These are phyloP conservation scores for Diplosoma virens DNA, from an alignment of 23 tunicate genomes.

Conservation along the genomic window DNA sequence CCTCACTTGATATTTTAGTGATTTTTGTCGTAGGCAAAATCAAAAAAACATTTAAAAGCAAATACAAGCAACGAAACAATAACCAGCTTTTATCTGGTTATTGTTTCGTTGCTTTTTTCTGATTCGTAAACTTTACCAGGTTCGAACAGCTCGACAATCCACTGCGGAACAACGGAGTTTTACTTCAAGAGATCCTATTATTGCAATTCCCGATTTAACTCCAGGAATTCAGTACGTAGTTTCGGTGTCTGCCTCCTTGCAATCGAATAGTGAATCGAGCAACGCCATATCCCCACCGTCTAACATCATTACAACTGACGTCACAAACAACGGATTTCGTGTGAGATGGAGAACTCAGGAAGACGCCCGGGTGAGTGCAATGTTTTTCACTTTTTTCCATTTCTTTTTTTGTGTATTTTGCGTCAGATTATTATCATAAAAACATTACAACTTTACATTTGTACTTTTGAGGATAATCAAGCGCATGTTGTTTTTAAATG, in stretches of 20 bases:
- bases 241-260: slow-evolving; percentile 1
- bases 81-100: too few relatives aligned
- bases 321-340: slow-evolving; percentile 11
- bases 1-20: too few relatives aligned
- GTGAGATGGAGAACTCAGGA: slow-evolving; percentile 2
- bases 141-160: background rate
- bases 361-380: slow-evolving; percentile 27
- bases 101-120: too few relatives aligned
- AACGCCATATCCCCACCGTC: background rate
- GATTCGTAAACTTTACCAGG: too few relatives aligned
- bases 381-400: too few relatives aligned
- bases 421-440: background rate
- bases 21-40: too few relatives aligned
- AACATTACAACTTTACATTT: background rate
- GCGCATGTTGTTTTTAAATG: too few relatives aligned
- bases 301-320: background rate
- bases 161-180: background rate
- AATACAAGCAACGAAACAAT: too few relatives aligned
- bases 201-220: background rate
- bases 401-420: background rate
- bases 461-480: background rate
- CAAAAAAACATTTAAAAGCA: too few relatives aligned
- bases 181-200: background rate
- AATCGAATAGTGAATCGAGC: background rate
- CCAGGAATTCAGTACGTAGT: background rate